Evolutionary conservation across 2,888 invertebrate genomes (phyloP).

Genomic region (Heteromurus nitidus): DNA sequence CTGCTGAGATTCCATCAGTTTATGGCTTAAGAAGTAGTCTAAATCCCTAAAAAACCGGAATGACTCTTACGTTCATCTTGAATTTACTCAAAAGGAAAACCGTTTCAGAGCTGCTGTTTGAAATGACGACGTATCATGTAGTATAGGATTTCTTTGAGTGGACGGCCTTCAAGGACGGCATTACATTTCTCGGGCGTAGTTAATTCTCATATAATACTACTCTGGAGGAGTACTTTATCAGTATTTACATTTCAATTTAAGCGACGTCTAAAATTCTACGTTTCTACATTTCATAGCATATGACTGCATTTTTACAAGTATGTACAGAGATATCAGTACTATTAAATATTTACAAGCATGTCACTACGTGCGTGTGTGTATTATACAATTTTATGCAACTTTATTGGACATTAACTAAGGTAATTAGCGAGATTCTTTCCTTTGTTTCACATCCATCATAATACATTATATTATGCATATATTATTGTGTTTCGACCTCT

Average conservation of each 20-base stretch:
- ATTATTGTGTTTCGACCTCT: too few species aligned
- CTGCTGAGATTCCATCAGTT: constrained; percentile 59
- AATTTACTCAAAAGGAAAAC: background rate
- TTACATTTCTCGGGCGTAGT: constrained; percentile 1
- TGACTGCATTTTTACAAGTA: constrained; percentile 34
- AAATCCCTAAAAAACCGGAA: constrained; percentile 7
- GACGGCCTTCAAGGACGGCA: constrained; percentile 17
- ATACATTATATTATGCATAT: background rate
- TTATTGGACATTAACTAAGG: background rate
- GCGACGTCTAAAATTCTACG: background rate
- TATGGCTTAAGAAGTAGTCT: constrained; percentile 48
- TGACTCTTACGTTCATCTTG: background rate
- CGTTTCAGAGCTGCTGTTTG: too few species aligned
- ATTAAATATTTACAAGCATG: constrained; percentile 4
- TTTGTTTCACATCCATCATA: constrained; percentile 10
- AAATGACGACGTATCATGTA: background rate
- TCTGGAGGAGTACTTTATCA: too few species aligned
- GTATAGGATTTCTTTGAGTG: background rate
- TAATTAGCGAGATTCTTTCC: constrained; percentile 40
- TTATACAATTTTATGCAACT: constrained; percentile 24
- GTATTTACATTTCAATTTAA: background rate
- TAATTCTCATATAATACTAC: constrained; percentile 7
- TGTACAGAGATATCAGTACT: too few species aligned
- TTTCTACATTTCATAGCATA: constrained; percentile 43
- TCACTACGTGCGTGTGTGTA: background rate